A percentile compares a stretch with the other conserved stretches of the same genome.
These are phyloP conservation scores for Mythimna lalbum DNA, from an alignment of 2,888 invertebrate genomes.

Conservation along the genomic window DNA sequence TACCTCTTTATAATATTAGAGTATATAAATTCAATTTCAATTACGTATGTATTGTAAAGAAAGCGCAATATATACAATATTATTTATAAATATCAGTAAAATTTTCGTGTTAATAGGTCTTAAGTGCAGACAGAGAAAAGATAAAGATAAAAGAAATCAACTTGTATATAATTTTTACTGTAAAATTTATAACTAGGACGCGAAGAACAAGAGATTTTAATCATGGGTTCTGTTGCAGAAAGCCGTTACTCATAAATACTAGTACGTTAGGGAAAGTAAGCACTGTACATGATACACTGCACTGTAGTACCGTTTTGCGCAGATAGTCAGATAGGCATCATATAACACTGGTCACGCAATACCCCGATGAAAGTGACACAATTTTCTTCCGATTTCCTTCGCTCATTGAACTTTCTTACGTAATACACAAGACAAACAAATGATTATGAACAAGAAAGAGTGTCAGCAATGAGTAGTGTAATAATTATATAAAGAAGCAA, in stretches of 20 bases:
- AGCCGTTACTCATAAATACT: conserved; percentile 32
- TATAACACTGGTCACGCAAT: conserved; percentile 41
- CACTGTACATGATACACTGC: conserved; percentile 36
- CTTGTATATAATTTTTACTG: neutral
- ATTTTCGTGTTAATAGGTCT: too few species aligned
- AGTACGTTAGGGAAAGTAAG: conserved; percentile 52
- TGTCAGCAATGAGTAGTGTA: conserved; percentile 16
- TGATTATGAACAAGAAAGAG: conserved; percentile 21
- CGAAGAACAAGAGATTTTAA: conserved; percentile 37
- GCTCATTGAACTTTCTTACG: conserved; percentile 37
- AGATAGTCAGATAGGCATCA: conserved; percentile 17
- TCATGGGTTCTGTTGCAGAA: conserved; percentile 23
- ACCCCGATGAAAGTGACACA: conserved; percentile 45
- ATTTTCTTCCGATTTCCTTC: conserved; percentile 40
- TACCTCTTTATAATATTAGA: too few species aligned
- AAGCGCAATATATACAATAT: neutral
- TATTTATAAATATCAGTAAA: too few species aligned
- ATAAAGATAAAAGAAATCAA: neutral
- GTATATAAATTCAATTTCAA: too few species aligned
- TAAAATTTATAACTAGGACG: conserved; percentile 20
- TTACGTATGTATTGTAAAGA: neutral
- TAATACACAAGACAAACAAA: conserved; percentile 43
- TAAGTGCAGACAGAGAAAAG: neutral
- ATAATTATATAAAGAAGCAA: conserved; percentile 11
- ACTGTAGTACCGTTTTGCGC: conserved; percentile 30